Percentiles rank a stretch among this genome's conserved stretches.
These are phyloP conservation scores for Stenotaenia linearis DNA, from an alignment of 2,888 invertebrate genomes.

Conservation along the genomic window DNA sequence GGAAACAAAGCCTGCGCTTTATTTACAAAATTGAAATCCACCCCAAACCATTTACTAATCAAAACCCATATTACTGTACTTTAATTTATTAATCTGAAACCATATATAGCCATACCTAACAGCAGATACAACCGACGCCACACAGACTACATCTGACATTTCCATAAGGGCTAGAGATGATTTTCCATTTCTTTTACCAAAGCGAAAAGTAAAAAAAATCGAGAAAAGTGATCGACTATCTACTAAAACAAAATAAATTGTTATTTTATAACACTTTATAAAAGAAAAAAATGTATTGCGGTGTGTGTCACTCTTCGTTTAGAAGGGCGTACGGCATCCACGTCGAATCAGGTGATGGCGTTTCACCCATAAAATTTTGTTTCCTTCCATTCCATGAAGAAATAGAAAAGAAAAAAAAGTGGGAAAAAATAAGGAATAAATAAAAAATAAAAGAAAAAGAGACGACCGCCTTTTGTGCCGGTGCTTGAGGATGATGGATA, in stretches of 20 bases:
- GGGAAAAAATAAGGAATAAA: neutral
- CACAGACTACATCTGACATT: too few relatives aligned
- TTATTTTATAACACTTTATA: neutral
- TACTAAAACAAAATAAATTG: neutral
- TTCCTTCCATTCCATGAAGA: slow-evolving; percentile 10
- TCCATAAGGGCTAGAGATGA: too few relatives aligned
- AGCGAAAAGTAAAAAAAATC: neutral
- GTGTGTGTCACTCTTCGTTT: slow-evolving; percentile 14
- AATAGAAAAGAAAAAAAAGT: slow-evolving; percentile 1
- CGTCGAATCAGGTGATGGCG: slow-evolving; percentile 26
- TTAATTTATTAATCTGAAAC: too few relatives aligned
- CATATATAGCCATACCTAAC: too few relatives aligned
- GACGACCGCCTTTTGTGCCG: slow-evolving; percentile 24
- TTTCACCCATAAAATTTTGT: slow-evolving; percentile 9
- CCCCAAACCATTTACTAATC: too few relatives aligned
- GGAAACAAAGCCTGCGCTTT: too few relatives aligned
- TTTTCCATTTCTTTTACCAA: neutral
- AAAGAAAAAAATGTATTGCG: neutral
- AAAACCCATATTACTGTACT: too few relatives aligned
- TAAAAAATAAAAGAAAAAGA: neutral
- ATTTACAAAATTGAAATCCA: too few relatives aligned
- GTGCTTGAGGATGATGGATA: slow-evolving; percentile 22
- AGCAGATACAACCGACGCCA: too few relatives aligned
- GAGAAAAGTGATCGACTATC: neutral
- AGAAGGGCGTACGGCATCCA: slow-evolving; percentile 8